Evolutionary conservation across 2,888 invertebrate genomes (phyloP).

Genomic region (Auanema freiburgensis): DNA sequence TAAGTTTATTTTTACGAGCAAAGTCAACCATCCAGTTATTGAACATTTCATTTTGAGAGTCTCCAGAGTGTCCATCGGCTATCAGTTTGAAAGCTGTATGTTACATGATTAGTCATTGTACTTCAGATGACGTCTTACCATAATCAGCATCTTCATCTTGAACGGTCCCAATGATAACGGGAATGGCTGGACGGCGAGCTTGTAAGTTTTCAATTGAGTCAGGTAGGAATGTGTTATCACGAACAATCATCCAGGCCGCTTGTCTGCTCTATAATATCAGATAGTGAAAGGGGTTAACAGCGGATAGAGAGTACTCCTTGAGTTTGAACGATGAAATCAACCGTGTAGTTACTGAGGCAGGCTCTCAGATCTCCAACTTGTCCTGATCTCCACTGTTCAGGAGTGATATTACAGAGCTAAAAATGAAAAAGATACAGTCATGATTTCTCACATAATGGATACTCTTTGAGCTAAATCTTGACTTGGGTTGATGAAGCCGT

Average conservation of each 20-base stretch:
- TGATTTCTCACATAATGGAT: background rate
- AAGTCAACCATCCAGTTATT: slow-evolving; percentile 50
- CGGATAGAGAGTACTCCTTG: slow-evolving; percentile 26
- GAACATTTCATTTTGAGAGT: slow-evolving; percentile 21
- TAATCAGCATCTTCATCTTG: slow-evolving; percentile 54
- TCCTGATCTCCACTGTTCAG: slow-evolving; percentile 36
- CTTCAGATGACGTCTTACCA: slow-evolving; percentile 22
- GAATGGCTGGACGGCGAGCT: slow-evolving; percentile 36
- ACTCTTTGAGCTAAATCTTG: slow-evolving; percentile 33
- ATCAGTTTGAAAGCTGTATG: slow-evolving; percentile 37
- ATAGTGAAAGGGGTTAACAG: background rate
- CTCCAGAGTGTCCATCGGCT: slow-evolving; percentile 28
- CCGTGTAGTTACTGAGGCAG: slow-evolving; percentile 48
- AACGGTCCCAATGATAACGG: slow-evolving; percentile 51
- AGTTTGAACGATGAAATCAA: slow-evolving; percentile 44
- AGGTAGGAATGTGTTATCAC: slow-evolving; percentile 47
- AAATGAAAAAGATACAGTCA: slow-evolving; percentile 6
- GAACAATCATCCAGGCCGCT: slow-evolving; percentile 50
- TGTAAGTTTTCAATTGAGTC: slow-evolving; percentile 36
- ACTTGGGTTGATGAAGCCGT: slow-evolving; percentile 34
- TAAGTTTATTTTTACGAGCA: slow-evolving; percentile 47
- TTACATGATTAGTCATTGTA: background rate
- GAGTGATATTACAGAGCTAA: slow-evolving; percentile 44
- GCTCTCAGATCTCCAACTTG: slow-evolving; percentile 32
- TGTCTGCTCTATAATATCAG: slow-evolving; percentile 24